phyloP scores from a whole-genome alignment of 2,888 invertebrate species.

The Idaea biselata region DNA sequence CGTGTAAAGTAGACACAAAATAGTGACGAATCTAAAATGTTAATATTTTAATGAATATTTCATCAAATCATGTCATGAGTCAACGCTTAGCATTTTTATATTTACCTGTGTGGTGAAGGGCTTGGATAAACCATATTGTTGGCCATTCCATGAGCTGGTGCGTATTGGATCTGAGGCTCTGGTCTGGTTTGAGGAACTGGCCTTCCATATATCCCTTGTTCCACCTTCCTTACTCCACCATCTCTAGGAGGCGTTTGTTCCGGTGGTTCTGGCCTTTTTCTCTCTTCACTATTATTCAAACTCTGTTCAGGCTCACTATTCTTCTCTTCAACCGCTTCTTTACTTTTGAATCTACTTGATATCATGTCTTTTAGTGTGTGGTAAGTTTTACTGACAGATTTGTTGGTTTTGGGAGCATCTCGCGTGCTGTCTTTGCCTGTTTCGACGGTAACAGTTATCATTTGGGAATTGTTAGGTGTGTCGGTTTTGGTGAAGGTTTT shows the following conservation, averaged over 20 bases:
- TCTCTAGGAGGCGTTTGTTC: constrained; percentile 73
- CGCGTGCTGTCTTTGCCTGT: constrained; percentile 79
- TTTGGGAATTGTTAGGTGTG: constrained; percentile 69
- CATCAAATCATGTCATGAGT: not conserved
- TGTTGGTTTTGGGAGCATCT: constrained; percentile 79
- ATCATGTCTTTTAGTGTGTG: constrained; percentile 92
- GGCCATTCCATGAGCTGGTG: constrained; percentile 47
- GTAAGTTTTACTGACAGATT: constrained; percentile 89
- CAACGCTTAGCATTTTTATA: not conserved
- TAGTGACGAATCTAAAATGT: not conserved
- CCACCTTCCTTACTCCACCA: constrained; percentile 70
- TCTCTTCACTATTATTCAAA: constrained; percentile 84
- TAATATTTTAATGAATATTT: not conserved
- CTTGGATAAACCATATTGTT: constrained; percentile 71
- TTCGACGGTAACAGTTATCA: constrained; percentile 81
- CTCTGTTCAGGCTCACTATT: constrained; percentile 72
- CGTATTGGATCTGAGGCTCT: constrained; percentile 46
- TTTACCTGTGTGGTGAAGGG: constrained; percentile 72
- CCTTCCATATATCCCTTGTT: constrained; percentile 83
- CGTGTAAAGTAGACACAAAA: too few relatives aligned
- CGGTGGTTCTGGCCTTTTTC: constrained; percentile 58
- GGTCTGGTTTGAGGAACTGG: constrained; percentile 76
- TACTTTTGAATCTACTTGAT: constrained; percentile 87
- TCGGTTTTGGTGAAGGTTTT: constrained; percentile 69
- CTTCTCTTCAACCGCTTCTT: constrained; percentile 79